These are phyloP conservation scores for Sebastes diaconus DNA, from an alignment of 2,797 vertebrate genomes.

Conservation along the genomic window DNA sequence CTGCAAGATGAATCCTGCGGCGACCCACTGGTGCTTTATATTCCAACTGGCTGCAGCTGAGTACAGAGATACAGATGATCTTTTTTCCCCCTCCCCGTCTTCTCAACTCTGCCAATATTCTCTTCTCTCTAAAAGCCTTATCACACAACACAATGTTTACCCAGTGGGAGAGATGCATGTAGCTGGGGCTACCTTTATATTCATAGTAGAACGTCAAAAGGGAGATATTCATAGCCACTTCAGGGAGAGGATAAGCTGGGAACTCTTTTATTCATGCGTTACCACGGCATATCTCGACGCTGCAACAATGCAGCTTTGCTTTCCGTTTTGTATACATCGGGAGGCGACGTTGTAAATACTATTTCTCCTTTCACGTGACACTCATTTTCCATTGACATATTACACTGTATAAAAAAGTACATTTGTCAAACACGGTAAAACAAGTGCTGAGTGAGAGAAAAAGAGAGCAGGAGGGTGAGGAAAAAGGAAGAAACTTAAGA, in stretches of 20 bases:
- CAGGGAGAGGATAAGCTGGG: slow-evolving; percentile 39
- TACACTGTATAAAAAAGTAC: neutral
- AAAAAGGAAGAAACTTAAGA: slow-evolving; percentile 4
- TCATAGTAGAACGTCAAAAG: slow-evolving; percentile 47
- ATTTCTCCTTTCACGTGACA: neutral
- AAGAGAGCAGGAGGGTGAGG: neutral
- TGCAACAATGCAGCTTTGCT: slow-evolving; percentile 4
- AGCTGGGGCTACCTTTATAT: slow-evolving; percentile 35
- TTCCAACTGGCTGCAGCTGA: slow-evolving; percentile 41
- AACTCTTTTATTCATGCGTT: slow-evolving; percentile 24
- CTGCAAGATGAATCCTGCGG: slow-evolving; percentile 35
- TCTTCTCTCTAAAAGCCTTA: slow-evolving; percentile 52
- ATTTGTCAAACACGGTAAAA: neutral
- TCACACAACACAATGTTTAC: slow-evolving; percentile 57
- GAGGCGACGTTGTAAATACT: neutral
- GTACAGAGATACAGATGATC: slow-evolving; percentile 33
- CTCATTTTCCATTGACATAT: neutral
- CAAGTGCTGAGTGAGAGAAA: neutral
- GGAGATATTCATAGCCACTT: slow-evolving; percentile 47
- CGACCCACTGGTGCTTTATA: slow-evolving; percentile 31
- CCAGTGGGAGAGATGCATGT: slow-evolving; percentile 39
- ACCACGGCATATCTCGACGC: neutral
- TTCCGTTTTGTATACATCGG: neutral
- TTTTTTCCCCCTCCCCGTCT: neutral
- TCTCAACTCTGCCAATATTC: slow-evolving; percentile 38